These are phyloP conservation scores for Mythimna loreyi DNA, from an alignment of 2,888 invertebrate genomes.

Conservation along the genomic window DNA sequence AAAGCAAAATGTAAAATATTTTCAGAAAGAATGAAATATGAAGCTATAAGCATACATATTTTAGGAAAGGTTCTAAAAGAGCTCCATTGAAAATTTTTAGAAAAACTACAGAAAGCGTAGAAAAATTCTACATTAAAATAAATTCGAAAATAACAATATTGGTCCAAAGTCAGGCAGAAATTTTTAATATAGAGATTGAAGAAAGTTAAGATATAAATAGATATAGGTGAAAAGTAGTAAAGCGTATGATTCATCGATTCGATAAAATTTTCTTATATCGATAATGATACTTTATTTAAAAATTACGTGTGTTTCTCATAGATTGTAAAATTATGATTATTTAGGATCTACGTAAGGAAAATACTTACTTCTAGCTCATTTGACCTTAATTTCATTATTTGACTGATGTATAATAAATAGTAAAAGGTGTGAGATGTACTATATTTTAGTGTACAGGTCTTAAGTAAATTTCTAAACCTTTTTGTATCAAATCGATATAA, in stretches of 20 bases:
- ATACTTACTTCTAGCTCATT: conserved; percentile 7
- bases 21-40: conserved; percentile 30
- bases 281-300: conserved; percentile 47
- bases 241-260: conserved; percentile 46
- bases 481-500: conserved; percentile 63
- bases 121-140: conserved; percentile 76
- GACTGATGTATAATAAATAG: conserved; percentile 2
- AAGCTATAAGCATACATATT: conserved; percentile 49
- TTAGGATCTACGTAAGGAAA: neutral
- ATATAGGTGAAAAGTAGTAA: conserved; percentile 39
- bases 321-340: neutral
- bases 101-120: conserved; percentile 72
- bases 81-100: conserved; percentile 55
- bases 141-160: conserved; percentile 82
- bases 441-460: neutral
- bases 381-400: neutral
- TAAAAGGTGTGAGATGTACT: neutral
- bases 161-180: conserved; percentile 82
- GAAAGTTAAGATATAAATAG: conserved; percentile 30
- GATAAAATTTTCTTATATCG: conserved; percentile 49
- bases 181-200: conserved; percentile 50
- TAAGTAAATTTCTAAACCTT: neutral
- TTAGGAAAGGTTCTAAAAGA: conserved; percentile 44
- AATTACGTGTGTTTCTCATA: neutral
- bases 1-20: conserved; percentile 25